A percentile compares a stretch with the other conserved stretches of the same genome.
These are phyloP conservation scores for Dysdera silvatica DNA, from an alignment of 1,140 invertebrate genomes.

Conservation along the genomic window DNA sequence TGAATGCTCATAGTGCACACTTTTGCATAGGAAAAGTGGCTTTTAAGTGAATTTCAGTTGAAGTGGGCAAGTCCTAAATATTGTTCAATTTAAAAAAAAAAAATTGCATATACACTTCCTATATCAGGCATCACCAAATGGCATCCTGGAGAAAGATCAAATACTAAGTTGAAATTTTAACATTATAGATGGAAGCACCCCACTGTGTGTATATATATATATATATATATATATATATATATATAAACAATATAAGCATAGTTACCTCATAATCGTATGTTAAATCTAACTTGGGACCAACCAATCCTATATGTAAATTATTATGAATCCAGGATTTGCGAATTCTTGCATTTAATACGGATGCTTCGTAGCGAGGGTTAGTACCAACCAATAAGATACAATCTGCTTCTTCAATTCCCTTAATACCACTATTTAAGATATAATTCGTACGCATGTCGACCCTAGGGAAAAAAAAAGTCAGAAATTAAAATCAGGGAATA, in stretches of 20 bases:
- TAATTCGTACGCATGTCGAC: conserved; percentile 80
- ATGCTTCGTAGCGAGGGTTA: conserved; percentile 97
- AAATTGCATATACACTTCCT: too few species aligned
- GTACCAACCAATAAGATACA: conserved; percentile 87
- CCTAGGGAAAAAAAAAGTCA: conserved; percentile 11
- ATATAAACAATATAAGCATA: background rate
- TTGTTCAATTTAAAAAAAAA: too few species aligned
- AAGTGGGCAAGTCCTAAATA: too few species aligned
- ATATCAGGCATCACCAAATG: too few species aligned
- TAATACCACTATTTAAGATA: conserved; percentile 79
- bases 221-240: background rate
- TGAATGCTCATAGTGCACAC: too few species aligned
- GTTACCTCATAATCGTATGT: conserved; percentile 82
- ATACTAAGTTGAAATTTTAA: too few species aligned
- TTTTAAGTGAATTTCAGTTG: too few species aligned
- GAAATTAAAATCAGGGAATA: too few species aligned
- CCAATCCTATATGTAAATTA: conserved; percentile 65
- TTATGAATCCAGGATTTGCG: conserved; percentile 85
- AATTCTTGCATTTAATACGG: conserved; percentile 88
- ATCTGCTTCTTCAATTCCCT: conserved; percentile 71
- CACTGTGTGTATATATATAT: too few species aligned
- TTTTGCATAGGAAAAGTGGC: too few species aligned
- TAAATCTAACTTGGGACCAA: conserved; percentile 87
- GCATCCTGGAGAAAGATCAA: too few species aligned
- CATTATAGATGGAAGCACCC: too few species aligned